A percentile compares a stretch with the other conserved stretches of the same genome.
These are phyloP conservation scores for Todiramphus saurophagus DNA, from an alignment of 2,113 vertebrate genomes.

Conservation along the genomic window DNA sequence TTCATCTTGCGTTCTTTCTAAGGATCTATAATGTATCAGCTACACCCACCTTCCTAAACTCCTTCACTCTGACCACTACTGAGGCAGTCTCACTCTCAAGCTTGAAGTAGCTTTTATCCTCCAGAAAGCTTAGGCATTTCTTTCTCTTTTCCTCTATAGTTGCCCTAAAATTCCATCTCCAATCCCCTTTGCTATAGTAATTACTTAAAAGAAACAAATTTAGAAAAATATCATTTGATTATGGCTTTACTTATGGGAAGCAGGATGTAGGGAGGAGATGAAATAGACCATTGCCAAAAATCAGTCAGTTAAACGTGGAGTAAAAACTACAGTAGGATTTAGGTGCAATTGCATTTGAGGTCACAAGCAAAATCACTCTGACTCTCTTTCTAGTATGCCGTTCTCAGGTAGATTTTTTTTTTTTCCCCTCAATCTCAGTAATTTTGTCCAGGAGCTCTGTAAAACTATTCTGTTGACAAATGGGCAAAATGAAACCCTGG, in stretches of 20 bases:
- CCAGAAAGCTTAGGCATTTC: neutral
- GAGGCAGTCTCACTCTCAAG: neutral
- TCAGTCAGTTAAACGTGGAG: neutral
- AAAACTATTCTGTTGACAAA: neutral
- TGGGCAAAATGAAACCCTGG: neutral
- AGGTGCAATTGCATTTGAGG: neutral
- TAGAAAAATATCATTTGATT: neutral
- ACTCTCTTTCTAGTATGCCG: neutral
- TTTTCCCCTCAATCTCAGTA: neutral
- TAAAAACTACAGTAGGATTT: neutral
- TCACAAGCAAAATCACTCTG: neutral
- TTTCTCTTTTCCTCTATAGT: neutral
- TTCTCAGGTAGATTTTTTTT: neutral
- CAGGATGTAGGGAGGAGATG: neutral
- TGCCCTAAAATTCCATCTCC: neutral
- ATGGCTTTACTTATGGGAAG: neutral
- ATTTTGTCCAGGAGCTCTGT: neutral
- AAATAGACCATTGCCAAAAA: neutral
- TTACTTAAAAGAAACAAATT: neutral
- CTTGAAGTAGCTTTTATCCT: neutral
- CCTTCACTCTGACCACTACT: neutral
- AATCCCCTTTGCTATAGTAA: neutral
- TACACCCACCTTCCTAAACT: neutral
- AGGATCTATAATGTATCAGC: neutral
- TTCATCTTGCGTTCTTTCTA: neutral